phyloP scores from a whole-genome alignment of 2,888 invertebrate species.

The Stramonita haemastoma region DNA sequence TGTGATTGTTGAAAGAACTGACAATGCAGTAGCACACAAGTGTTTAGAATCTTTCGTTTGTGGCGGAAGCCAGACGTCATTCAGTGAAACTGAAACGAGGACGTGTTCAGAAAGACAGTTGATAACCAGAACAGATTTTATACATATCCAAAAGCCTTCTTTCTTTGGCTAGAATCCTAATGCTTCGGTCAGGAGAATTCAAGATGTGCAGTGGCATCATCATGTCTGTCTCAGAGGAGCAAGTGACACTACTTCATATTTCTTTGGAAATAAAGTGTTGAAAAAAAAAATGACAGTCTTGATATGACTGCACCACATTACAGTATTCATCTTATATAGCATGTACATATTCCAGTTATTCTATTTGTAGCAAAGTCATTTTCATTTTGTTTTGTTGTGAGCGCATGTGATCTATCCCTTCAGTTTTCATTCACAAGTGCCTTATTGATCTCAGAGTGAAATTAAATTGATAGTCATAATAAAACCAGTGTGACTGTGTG shows the following conservation, averaged over 20 bases:
- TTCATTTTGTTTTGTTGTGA: constrained; percentile 35
- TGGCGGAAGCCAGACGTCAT: constrained; percentile 26
- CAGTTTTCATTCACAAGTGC: constrained; percentile 36
- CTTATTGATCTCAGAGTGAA: constrained; percentile 40
- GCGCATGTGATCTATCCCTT: constrained; percentile 27
- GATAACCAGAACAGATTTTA: neutral
- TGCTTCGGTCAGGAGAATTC: neutral
- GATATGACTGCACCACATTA: constrained; percentile 22
- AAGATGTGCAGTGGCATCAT: constrained; percentile 3
- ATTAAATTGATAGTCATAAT: constrained; percentile 4
- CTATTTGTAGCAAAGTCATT: constrained; percentile 33
- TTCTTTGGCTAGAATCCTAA: constrained; percentile 10
- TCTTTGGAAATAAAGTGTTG: neutral
- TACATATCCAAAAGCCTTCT: neutral
- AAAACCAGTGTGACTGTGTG: constrained; percentile 3
- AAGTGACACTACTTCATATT: neutral
- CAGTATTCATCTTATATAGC: constrained; percentile 35
- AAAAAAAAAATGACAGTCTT: constrained; percentile 32
- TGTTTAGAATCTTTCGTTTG: neutral
- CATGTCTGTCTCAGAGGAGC: neutral
- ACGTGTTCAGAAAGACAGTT: neutral
- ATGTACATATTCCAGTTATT: constrained; percentile 38
- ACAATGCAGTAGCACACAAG: constrained; percentile 5
- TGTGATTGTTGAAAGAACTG: neutral
- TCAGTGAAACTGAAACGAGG: constrained; percentile 8